phyloP scores from a whole-genome alignment of 2,888 invertebrate genomes.

The Drepanosiphum platanoidis region DNA sequence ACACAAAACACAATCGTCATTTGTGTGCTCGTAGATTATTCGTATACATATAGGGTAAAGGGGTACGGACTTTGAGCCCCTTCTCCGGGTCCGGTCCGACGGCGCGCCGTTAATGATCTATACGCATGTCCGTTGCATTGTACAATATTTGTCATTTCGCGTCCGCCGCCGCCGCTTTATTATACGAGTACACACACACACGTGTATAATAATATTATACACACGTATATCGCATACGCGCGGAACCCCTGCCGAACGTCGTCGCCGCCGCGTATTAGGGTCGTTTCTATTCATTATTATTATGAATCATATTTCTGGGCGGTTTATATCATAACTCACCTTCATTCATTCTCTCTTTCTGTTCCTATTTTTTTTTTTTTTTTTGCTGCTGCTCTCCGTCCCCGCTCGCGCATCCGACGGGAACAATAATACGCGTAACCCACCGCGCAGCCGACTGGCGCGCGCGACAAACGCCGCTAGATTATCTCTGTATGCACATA shows the following conservation, averaged over 20 bases:
- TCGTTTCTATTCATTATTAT: slow-evolving; percentile 54
- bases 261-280: slow-evolving; percentile 40
- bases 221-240: not conserved
- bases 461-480: slow-evolving; percentile 56
- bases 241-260: slow-evolving; percentile 28
- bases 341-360: not conserved
- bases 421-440: slow-evolving; percentile 28
- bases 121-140: slow-evolving; percentile 58
- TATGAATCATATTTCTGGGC: slow-evolving; percentile 62
- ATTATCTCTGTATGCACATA: slow-evolving; percentile 33
- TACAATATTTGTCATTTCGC: slow-evolving; percentile 54
- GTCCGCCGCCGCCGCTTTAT: slow-evolving; percentile 45
- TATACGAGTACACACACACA: not conserved
- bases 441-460: slow-evolving; percentile 37
- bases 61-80: slow-evolving; percentile 46
- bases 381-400: not conserved
- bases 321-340: slow-evolving; percentile 62
- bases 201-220: not conserved
- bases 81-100: not conserved
- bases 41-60: not conserved
- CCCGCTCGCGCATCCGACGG: not conserved
- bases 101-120: slow-evolving; percentile 52
- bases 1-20: slow-evolving; percentile 18
- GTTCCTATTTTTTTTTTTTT: not conserved
- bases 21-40: not conserved